Evolutionary conservation across 2,797 vertebrate species (phyloP).

Genomic region (Cuculus canorus): DNA sequence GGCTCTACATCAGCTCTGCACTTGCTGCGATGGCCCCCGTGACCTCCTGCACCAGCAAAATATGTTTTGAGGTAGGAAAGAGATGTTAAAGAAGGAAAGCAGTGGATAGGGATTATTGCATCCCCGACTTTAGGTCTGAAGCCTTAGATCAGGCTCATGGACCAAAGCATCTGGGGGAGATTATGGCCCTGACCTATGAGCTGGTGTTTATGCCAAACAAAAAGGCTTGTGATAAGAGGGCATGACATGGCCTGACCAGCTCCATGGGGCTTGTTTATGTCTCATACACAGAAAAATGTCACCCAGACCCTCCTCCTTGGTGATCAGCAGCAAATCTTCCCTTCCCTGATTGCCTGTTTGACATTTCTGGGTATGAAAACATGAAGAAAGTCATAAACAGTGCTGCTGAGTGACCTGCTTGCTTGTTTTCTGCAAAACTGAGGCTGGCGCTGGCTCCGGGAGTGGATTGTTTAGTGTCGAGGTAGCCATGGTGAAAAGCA

Average conservation of each 20-base stretch:
- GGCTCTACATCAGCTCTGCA: neutral
- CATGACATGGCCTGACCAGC: neutral
- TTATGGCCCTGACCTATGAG: neutral
- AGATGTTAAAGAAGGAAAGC: too few species aligned
- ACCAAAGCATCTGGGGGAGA: slow-evolving; percentile 17
- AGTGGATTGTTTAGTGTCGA: neutral
- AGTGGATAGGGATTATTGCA: accelerated
- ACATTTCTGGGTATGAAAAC: neutral
- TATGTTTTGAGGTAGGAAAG: neutral
- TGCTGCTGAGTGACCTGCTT: neutral
- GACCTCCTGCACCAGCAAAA: too few species aligned
- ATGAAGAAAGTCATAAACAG: accelerated
- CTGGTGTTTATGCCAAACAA: neutral
- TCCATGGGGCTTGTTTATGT: neutral
- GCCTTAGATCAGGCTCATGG: neutral
- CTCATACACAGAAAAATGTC: neutral
- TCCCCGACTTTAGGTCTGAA: neutral
- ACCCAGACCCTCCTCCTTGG: neutral
- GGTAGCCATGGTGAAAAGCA: neutral
- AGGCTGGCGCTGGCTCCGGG: neutral
- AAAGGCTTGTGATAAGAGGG: neutral
- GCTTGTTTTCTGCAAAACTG: neutral
- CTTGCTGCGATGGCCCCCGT: too few species aligned
- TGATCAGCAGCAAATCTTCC: neutral
- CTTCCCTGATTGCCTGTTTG: neutral